These are phyloP conservation scores for Rambutsinella grinnellia DNA, from an alignment of 2,888 invertebrate species.

Conservation along the genomic window DNA sequence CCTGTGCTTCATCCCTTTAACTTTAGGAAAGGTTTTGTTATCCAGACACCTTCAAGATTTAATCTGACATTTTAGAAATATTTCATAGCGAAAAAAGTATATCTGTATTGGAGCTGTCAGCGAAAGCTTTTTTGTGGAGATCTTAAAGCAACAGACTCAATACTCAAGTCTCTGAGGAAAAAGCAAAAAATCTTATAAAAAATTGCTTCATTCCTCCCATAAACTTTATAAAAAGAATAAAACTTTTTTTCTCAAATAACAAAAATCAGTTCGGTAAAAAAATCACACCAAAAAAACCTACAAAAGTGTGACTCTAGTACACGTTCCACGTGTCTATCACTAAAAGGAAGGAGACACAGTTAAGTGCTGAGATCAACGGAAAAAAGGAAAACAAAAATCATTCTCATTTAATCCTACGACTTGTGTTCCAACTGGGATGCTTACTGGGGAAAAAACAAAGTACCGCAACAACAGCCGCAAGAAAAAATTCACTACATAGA, in stretches of 20 bases:
- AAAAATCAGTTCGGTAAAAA: too few species aligned
- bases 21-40: constrained; percentile 25
- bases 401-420: constrained; percentile 30
- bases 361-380: constrained; percentile 33
- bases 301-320: constrained; percentile 8
- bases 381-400: constrained; percentile 33
- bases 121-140: constrained; percentile 15
- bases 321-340: constrained; percentile 38
- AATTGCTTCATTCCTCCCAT: too few species aligned
- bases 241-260: too few species aligned
- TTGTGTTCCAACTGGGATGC: constrained; percentile 26
- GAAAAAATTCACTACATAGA: constrained; percentile 18
- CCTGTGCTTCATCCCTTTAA: too few species aligned
- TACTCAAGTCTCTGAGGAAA: constrained; percentile 34
- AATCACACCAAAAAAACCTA: too few species aligned
- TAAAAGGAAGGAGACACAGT: background rate
- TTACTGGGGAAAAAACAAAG: constrained; percentile 10
- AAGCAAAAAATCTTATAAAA: background rate
- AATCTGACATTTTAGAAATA: constrained; percentile 53
- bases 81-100: constrained; percentile 50
- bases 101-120: constrained; percentile 48
- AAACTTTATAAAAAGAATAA: too few species aligned
- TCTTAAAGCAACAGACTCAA: constrained; percentile 39
- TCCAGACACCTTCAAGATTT: constrained; percentile 54
- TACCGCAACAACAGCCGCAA: constrained; percentile 48